These are phyloP conservation scores for Drosophila kepulauana DNA, from an alignment of 1,140 invertebrate genomes.

Conservation along the genomic window DNA sequence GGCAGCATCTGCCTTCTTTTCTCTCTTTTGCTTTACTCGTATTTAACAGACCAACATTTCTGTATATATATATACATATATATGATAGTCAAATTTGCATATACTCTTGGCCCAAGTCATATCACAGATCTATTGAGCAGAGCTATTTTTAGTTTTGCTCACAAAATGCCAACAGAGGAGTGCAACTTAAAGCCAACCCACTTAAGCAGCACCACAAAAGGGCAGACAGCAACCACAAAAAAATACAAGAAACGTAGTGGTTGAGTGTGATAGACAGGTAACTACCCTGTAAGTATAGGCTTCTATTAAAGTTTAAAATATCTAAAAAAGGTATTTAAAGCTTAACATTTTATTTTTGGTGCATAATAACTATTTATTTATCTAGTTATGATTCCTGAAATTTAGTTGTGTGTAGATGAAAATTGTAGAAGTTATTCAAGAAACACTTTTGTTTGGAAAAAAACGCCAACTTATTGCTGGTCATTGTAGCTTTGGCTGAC, in stretches of 20 bases:
- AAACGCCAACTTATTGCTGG: no score
- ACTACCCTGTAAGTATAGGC: background rate
- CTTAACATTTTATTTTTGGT: no score
- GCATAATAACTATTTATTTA: no score
- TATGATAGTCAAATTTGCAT: slow-evolving; percentile 34
- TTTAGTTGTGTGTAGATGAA: no score
- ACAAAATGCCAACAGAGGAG: background rate
- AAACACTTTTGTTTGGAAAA: no score
- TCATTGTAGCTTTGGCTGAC: no score
- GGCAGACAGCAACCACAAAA: background rate
- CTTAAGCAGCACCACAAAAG: background rate
- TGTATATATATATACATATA: background rate
- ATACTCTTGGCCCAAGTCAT: background rate
- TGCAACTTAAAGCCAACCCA: slow-evolving; percentile 6
- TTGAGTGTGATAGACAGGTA: background rate
- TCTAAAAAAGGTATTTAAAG: no score
- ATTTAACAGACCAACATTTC: slow-evolving; percentile 6
- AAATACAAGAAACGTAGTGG: background rate
- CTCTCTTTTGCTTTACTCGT: background rate
- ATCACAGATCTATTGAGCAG: slow-evolving; percentile 28
- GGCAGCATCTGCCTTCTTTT: background rate
- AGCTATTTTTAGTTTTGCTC: slow-evolving; percentile 16
- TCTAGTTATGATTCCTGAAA: no score
- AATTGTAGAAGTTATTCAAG: no score
- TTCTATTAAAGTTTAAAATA: no score